Evolutionary conservation across 2,888 invertebrate genomes (phyloP).

Genomic region (Malthinus seriepunctatus): DNA sequence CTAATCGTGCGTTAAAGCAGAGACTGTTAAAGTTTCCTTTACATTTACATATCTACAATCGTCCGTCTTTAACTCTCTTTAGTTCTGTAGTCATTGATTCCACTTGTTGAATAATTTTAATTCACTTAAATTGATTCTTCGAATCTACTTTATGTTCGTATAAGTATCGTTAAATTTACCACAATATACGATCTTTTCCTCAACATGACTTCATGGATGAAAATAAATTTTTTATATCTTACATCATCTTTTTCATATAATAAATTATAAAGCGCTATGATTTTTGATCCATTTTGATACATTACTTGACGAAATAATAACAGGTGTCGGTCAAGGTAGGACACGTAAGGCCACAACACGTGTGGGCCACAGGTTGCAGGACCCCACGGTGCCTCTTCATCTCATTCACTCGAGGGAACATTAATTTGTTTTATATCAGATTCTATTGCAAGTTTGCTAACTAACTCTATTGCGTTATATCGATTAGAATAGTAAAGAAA

Average conservation of each 20-base stretch:
- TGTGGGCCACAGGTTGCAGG: conserved; percentile 39
- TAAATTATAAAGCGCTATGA: conserved; percentile 35
- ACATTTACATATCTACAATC: background rate
- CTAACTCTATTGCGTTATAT: conserved; percentile 21
- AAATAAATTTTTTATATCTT: conserved; percentile 25
- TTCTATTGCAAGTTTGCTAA: conserved; percentile 22
- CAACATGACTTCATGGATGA: too few species aligned
- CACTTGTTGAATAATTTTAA: too few species aligned
- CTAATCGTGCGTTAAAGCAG: conserved; percentile 2
- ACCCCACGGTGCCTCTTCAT: conserved; percentile 19
- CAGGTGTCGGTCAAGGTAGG: conserved; percentile 48
- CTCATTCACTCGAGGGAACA: conserved; percentile 11
- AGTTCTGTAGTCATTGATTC: too few species aligned
- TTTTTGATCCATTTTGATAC: conserved; percentile 24
- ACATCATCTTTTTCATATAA: conserved; percentile 33
- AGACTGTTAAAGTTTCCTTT: conserved; percentile 1
- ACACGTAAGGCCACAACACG: conserved; percentile 45
- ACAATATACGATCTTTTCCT: too few species aligned
- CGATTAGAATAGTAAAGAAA: conserved; percentile 14
- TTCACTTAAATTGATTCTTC: too few species aligned
- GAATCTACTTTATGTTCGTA: too few species aligned
- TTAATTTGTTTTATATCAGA: conserved; percentile 26
- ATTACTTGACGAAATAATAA: conserved; percentile 38
- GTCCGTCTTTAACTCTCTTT: too few species aligned
- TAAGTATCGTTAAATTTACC: too few species aligned